Base-by-base conservation (phyloP, 2,888 invertebrate genomes). In the Halictus ligatus region DNA sequence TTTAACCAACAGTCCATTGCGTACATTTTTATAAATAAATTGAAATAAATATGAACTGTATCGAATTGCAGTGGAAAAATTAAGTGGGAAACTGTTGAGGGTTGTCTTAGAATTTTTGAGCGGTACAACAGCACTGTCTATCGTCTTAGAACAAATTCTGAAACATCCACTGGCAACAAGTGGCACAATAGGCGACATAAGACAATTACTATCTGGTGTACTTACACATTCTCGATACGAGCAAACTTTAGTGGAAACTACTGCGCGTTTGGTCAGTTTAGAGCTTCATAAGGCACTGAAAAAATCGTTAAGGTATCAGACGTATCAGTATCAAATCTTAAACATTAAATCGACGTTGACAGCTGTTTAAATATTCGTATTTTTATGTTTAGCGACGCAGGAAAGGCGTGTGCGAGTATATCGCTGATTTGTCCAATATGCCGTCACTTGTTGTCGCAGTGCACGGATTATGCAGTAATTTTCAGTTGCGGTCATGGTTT, bases 161-260 rank as follows among this genome's bases (percentile, higher is more conserved):
- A 96, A 96, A 86, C 95, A 95, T 89, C 93, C 96, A 92, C 64
- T 95, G 92, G 91, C 95, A 92, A 92, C 96, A 83, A 95, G 96
- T 87, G 96, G 96, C 43, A 96, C 96, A 86, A 97, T 97, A 92
- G 97, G 97, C 40, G 97, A 97, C 93, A 96, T 97, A 84, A 96
- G 96, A 90, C 96, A 96, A 88, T 95, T 97, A 67, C 92, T 97
- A 60, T 95, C 96, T 95, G 97, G 97, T 78, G 98, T 98, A 96
- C 95, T 98, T 87, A 97, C 97, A 29, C 98, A 98, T 91, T 98
- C 97, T 86, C 96, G 96, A 58, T 97, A 97, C 93, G 98, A 98
- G 94, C 97, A 97, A 92, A 96, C 97, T 74, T 96, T 98, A 91
- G 96, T 98, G 89, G 96, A 96, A 89, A 97, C 97, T 0, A 97